Base-by-base conservation (phyloP, 2,888 invertebrate species). In the Caenorhabditis japonica region DNA sequence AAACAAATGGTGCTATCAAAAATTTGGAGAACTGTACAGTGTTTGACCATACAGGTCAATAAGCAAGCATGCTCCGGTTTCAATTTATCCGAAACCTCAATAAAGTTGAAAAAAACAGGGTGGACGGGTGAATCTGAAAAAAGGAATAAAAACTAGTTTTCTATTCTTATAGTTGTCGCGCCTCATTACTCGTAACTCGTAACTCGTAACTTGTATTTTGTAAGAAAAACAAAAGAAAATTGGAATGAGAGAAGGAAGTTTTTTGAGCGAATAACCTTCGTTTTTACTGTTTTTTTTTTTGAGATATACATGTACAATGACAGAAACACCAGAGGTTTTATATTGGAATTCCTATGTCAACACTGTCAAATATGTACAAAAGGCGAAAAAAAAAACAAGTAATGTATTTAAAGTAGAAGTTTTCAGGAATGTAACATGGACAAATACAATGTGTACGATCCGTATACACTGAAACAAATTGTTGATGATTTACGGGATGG, bases 401-500 rank as follows among this genome's bases (percentile, higher is more conserved):
- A 23, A 7, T 30, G 10, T 5, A 7, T 30, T 30, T 30, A 7
- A 5, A 30, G 30, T 30, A n/a, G n/a, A n/a, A 30, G 27, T 27
- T 41, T 62, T 49, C 46, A 75, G 66, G 53, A 49, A 10, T 43
- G 53, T 7, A 25, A 41, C 7, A 13, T 51, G 3, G n/a, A 36
- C 0, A 46, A 47, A 23, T 41, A 51, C 4, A 34, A 25, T 4
- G 19, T 55, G 5, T 5, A 41, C 1, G 47, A 46, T 2, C 38
- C 58, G n/a, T 56, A 49, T 2, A 59, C 23, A 10, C 17, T 66
- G 5, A 53, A 62, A 23, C 0, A 10, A 15, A 62, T 74, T 12
- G 36, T 75, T n/a, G 21, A 19, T 12, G 75, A 75, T 15, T 12
- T 78, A n/a, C 52, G 55, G 30, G 36, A 49, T 17, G 53, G 66